These are phyloP conservation scores for Cyclophora albipunctata DNA, from an alignment of 2,888 invertebrate genomes.

Conservation along the genomic window DNA sequence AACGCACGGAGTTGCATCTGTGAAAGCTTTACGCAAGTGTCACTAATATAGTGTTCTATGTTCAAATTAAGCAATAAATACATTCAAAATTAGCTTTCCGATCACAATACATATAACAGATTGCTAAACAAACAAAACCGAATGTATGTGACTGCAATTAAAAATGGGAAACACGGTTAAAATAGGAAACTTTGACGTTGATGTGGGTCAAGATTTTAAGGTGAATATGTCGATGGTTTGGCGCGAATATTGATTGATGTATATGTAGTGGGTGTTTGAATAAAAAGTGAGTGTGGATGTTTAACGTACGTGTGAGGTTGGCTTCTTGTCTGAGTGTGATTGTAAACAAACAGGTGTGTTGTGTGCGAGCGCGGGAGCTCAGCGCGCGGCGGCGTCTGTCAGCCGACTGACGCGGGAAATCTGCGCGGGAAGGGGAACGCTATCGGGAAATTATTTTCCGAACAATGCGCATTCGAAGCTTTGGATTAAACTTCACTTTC, in stretches of 20 bases:
- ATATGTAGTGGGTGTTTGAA: background rate
- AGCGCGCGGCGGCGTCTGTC: slow-evolving; percentile 52
- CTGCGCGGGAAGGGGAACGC: slow-evolving; percentile 29
- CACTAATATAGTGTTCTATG: too few relatives aligned
- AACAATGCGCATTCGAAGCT: slow-evolving; percentile 20
- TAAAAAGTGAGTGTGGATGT: background rate
- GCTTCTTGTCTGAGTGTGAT: slow-evolving; percentile 46
- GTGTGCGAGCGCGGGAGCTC: slow-evolving; percentile 35
- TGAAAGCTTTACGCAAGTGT: too few relatives aligned
- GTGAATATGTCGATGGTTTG: slow-evolving; percentile 23
- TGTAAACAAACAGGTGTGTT: slow-evolving; percentile 55
- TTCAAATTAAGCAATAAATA: too few relatives aligned
- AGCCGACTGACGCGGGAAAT: slow-evolving; percentile 51
- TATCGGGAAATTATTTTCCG: slow-evolving; percentile 36
- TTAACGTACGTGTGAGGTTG: slow-evolving; percentile 52
- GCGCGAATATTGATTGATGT: background rate
- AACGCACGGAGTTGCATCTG: too few relatives aligned
- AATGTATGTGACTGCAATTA: slow-evolving; percentile 2
- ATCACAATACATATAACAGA: too few relatives aligned
- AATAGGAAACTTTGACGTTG: slow-evolving; percentile 9
- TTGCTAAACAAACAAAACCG: too few relatives aligned
- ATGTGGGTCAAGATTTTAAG: slow-evolving; percentile 21
- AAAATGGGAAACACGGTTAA: background rate
- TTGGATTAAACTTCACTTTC: background rate
- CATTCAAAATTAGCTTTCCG: too few relatives aligned